These are phyloP conservation scores for Heliconius melpomene DNA, from an alignment of 1,140 invertebrate species.

Conservation along the genomic window DNA sequence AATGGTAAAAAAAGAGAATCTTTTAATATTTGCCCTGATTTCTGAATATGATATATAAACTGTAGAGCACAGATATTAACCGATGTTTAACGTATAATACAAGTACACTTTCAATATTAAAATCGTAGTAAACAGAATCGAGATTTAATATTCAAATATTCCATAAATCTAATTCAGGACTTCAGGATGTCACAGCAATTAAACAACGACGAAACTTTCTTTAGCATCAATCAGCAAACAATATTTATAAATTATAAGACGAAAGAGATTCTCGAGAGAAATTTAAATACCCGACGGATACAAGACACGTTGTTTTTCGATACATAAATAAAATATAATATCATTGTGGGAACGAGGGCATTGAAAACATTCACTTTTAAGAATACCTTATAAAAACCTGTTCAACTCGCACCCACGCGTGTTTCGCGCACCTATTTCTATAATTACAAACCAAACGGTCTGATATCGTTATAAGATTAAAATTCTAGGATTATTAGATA, in stretches of 20 bases:
- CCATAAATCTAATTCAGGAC: not conserved
- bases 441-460: slow-evolving; percentile 28
- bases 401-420: slow-evolving; percentile 14
- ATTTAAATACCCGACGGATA: slow-evolving; percentile 14
- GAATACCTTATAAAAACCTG: slow-evolving; percentile 14
- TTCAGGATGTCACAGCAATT: slow-evolving; percentile 4
- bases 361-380: slow-evolving; percentile 20
- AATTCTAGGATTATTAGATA: slow-evolving; percentile 26
- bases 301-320: not conserved
- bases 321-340: slow-evolving; percentile 17
- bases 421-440: slow-evolving; percentile 24
- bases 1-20: no score
- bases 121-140: not conserved
- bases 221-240: not conserved
- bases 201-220: not conserved
- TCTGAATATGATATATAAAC: no score
- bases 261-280: slow-evolving; percentile 8
- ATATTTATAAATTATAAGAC: not conserved
- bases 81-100: no score
- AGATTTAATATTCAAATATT: not conserved
- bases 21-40: no score
- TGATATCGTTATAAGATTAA: slow-evolving; percentile 23
- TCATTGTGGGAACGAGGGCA: slow-evolving; percentile 19
- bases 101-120: no score
- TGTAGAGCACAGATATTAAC: no score